Evolutionary conservation across 35 echinoderm and acorn worm genomes (phyloP), one percentile per base, ranked within the genome.

Genomic region (Holothuria glaberrima): DNA sequence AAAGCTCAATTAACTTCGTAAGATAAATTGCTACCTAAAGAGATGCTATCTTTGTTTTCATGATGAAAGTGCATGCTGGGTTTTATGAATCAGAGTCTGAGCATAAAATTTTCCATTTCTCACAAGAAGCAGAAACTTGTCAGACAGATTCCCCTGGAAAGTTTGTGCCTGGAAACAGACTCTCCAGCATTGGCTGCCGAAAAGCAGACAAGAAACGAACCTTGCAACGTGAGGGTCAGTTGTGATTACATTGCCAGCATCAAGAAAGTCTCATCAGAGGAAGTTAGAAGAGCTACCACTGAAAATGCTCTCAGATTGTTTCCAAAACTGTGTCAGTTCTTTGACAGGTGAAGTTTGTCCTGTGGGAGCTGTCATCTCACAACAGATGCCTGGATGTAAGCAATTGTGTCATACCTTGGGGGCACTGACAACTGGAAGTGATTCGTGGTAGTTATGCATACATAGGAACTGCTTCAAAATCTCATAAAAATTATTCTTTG

Each of bases 91-190:
- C 13, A 54, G 9, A 54, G 9, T 5, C 50, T 14, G 50, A 54
- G 13, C 50, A 54, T 17, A 54, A 12, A 14, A 54, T 17, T 14
- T 54, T 54, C 12, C 16, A 5, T 24, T 91, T 91, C 0, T 58
- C 22, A 46, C 77, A 94, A 99, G 97, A 99, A 99, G 93, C 93
- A 99, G 78, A 93, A 95, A 87, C 89, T 99, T 28, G 97, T 99
- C 48, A 91, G 93, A 33, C 84, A 88, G 24, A 78, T 95, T 6
- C 97, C 93, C 13, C 62, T 99, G 48, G 97, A 99, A 6, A 90
- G 68, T 12, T 85, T 99, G 9, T 78, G 94, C 59, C 68, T 99
- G 74, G 97, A 95, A 36, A 99, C 93, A 14, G 97, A 99, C 65
- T 95, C 97, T 33, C 97, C 97, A 84, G 97, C 97, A 36, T 68